Evolutionary conservation across 1,140 invertebrate species (phyloP), one percentile per base, ranked within the genome.

Genomic region (Eriocheir sinensis): DNA sequence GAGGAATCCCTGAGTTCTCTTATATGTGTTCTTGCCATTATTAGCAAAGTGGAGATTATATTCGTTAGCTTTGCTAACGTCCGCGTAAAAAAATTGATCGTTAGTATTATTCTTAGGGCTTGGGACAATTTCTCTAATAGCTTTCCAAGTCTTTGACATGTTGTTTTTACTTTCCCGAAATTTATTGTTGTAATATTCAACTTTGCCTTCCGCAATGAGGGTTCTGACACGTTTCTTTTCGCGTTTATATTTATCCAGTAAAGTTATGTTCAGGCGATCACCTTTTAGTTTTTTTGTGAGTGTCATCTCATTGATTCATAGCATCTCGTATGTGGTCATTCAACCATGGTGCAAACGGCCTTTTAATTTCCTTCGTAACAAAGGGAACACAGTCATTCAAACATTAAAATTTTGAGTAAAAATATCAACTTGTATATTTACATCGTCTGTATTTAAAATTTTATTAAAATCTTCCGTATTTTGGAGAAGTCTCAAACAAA

Each of bases 1-100:
- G 85, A 88, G 85, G 34, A 88, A 32, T 38, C 36, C 9, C 36
- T 83, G 81, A 30, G 81, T 83, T 83, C 81, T 27, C 36, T 83
- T n/a, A 30, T 83, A 83, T 12, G 81, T 83, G n/a, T 8, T 83
- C 81, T 83, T 83, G 36, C 81, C 81, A n/a, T 30, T 34, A 83
- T 30, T 83, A 30, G 81, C 8, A 83, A 83, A 12, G n/a, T 88
- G 34, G 36, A 32, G 36, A 34, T 88, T 88, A 40, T 38, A 88
- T 38, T 88, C 81, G 8, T 83, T 34, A 81, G 17, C 40, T 21
- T 34, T 34, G 40, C 34, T 83, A 83, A 8, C 80, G n/a, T 32
- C 40, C 21, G 6, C 36, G 36, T 88, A 34, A 38, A 8, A 30
- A 34, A 30, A 27, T 9, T 83, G n/a, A n/a, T 8, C 81, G n/a